Evolutionary conservation across 2,113 vertebrate genomes (phyloP).

Genomic region (Periophthalmodon schlosseri): DNA sequence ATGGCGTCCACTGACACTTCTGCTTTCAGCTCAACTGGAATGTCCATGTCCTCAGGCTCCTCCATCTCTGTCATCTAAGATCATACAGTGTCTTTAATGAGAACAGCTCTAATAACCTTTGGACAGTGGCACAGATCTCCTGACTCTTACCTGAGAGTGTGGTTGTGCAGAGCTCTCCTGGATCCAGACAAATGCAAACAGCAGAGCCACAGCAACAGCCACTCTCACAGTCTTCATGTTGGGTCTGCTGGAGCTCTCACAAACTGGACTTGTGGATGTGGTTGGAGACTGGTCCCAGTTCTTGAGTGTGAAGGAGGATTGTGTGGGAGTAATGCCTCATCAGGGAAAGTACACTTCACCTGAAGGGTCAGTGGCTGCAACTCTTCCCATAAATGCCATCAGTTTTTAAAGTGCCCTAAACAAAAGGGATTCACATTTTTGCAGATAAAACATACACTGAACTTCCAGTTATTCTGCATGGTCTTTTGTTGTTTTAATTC

Average conservation of each 20-base stretch:
- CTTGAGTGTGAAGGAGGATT: not conserved
- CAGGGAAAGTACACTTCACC: not conserved
- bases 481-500: no score
- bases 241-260: not conserved
- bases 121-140: not conserved
- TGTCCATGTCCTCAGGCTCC: not conserved
- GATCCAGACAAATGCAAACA: constrained; percentile 9
- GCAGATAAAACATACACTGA: no score
- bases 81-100: not conserved
- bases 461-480: no score
- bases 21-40: not conserved
- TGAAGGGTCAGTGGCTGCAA: not conserved
- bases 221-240: constrained; percentile 8
- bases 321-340: constrained; percentile 21
- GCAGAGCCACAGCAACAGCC: not conserved
- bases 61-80: not conserved
- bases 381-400: not conserved
- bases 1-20: constrained; percentile 20
- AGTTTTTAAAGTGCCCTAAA: no score
- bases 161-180: not conserved
- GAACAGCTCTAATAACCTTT: not conserved
- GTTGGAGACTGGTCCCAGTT: not conserved
- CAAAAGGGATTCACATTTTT: no score
- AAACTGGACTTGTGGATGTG: not conserved
- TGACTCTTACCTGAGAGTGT: not conserved